These are phyloP conservation scores for Geophilus truncorum DNA, from an alignment of 2,888 invertebrate species.

Conservation along the genomic window DNA sequence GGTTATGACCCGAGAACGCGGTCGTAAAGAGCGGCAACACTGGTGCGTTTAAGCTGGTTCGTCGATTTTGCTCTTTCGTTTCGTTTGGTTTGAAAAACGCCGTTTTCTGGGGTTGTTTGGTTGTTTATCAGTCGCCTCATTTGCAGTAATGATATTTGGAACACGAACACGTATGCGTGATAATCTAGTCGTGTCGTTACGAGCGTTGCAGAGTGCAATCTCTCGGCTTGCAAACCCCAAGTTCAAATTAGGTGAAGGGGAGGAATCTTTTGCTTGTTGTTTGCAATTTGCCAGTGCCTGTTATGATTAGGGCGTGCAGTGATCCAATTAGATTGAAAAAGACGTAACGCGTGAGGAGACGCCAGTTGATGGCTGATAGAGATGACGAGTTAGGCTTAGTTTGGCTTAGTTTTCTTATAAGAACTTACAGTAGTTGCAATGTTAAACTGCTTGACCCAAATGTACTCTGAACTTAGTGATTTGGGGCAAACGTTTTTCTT, in stretches of 20 bases:
- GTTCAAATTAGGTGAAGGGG: not conserved
- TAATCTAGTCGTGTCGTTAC: not conserved
- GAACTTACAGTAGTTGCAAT: too few species aligned
- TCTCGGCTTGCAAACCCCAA: not conserved
- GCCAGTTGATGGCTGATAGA: not conserved
- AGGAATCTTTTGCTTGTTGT: not conserved
- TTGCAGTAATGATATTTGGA: not conserved
- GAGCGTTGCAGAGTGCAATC: not conserved
- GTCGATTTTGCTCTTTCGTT: not conserved
- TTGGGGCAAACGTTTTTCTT: too few species aligned
- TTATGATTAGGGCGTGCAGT: not conserved
- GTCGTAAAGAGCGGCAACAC: not conserved
- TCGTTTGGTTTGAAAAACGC: not conserved
- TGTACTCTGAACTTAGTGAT: too few species aligned
- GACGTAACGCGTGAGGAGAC: not conserved
- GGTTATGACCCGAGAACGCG: not conserved
- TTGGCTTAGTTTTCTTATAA: not conserved
- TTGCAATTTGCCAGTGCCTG: not conserved
- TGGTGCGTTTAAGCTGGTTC: not conserved
- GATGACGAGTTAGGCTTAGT: too few species aligned
- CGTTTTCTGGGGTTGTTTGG: not conserved
- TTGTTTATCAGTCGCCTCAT: not conserved
- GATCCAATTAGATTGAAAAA: not conserved
- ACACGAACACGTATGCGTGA: not conserved
- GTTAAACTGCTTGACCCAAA: too few species aligned